Evolutionary conservation across 1,140 invertebrate genomes (phyloP), one percentile per base, ranked within the genome.

Genomic region (Danaus plexippus): DNA sequence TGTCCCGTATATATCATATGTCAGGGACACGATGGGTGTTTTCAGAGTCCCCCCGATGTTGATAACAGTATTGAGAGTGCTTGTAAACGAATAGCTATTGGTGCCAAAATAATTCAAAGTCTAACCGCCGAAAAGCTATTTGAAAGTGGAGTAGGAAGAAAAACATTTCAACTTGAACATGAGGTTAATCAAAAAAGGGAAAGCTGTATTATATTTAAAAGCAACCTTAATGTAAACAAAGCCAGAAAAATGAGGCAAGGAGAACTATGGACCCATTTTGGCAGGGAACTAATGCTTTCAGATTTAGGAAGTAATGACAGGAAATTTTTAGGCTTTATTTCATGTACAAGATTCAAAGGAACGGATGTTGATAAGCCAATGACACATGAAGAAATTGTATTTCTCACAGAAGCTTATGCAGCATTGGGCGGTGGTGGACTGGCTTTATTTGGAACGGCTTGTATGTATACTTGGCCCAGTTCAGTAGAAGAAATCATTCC

Each of bases 251-350:
- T 95, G 90, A 91, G 90, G 48, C 92, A 95, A 71, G 89, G 92
- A 48, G 92, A 95, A 59, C 79, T 98, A 41, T 98, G 96, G 96
- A 91, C 93, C 65, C 85, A 93, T 73, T 92, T 97, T 72, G 96
- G 93, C 3, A 89, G 92, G 57, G 93, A 94, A 70, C 87, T 98
- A 42, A 93, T 97, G 90, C 88, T 89, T 55, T 83, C 91, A 63
- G 75, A 80, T 52, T 61, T 88, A 88, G 81, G 91, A 86, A 73
- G 91, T 84, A 75, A 91, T 88, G 73, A 90, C 59, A 92, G 90
- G 75, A 98, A 96, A 80, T 97, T 94, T 85, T 89, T 97, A 48
- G 95, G 93, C 1, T 97, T 98, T 75, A 88, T 98, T 50, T 94
- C 94, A 0, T 96, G 95, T 75, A 97, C 96, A 0, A 88, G 91